phyloP scores from a whole-genome alignment of 2,888 invertebrate genomes.

The Drosophila falleni region DNA sequence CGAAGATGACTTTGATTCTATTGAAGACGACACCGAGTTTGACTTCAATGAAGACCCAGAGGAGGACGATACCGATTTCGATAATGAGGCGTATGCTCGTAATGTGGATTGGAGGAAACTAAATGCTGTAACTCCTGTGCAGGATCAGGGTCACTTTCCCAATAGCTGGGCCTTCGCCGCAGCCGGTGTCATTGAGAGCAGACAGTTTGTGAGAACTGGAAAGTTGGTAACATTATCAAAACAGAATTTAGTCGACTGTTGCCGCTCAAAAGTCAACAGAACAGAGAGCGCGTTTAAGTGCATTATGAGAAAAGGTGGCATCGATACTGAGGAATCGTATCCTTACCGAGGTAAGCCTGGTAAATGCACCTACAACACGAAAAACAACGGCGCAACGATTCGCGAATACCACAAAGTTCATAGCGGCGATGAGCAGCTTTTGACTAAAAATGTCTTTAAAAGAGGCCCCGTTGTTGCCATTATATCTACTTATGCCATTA shows the following conservation, averaged over 20 bases:
- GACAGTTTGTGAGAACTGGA: constrained; percentile 12
- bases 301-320: constrained; percentile 26
- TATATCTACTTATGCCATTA: constrained; percentile 24
- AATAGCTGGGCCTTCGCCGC: constrained; percentile 44
- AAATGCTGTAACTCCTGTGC: constrained; percentile 31
- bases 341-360: constrained; percentile 20
- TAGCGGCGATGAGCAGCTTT: neutral
- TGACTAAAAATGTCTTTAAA: constrained; percentile 14
- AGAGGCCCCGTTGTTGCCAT: constrained; percentile 35
- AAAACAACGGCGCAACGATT: constrained; percentile 1
- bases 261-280: constrained; percentile 7
- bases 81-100: neutral
- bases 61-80: neutral
- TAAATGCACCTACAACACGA: constrained; percentile 6
- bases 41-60: neutral
- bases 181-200: constrained; percentile 36
- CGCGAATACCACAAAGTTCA: neutral
- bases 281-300: constrained; percentile 26
- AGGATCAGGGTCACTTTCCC: constrained; percentile 29
- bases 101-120: constrained; percentile 28
- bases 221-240: constrained; percentile 22
- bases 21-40: neutral
- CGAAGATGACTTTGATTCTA: neutral
- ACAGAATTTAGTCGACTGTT: constrained; percentile 41
- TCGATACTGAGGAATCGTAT: constrained; percentile 32